Conservation (phyloP, 92 coral and sea anemone genomes). For the Heliopora coerulea region DNA sequence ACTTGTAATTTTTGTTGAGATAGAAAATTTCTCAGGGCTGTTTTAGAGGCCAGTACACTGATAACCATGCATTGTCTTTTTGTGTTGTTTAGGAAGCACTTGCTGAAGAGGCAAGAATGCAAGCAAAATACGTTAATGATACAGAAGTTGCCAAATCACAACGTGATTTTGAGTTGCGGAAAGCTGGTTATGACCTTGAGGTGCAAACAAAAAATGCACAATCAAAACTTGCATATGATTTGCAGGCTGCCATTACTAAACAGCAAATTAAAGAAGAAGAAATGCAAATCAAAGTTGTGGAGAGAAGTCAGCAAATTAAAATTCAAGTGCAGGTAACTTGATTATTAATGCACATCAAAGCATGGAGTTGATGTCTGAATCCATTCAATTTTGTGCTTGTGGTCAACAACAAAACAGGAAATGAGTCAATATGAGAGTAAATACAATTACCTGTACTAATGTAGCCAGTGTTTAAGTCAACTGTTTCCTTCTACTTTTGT, state of each 20-base stretch:
- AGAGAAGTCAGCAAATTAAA: slow-evolving; percentile 89
- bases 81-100: slow-evolving; percentile 73
- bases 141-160: slow-evolving; percentile 90
- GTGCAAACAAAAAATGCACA: slow-evolving; percentile 89
- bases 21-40: no score
- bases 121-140: slow-evolving; percentile 90
- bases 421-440: no score
- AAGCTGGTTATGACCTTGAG: slow-evolving; percentile 93
- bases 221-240: slow-evolving; percentile 83
- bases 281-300: slow-evolving; percentile 89
- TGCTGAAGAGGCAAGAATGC: slow-evolving; percentile 90
- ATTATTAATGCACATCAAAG: background rate
- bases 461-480: no score
- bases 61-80: no score
- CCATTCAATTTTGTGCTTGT: no score
- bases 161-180: slow-evolving; percentile 91
- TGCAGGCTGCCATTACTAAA: slow-evolving; percentile 90
- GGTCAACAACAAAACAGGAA: no score
- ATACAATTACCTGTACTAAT: no score
- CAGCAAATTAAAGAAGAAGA: slow-evolving; percentile 94
- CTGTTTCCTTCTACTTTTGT: no score
- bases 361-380: no score
- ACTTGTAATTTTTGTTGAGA: no score
- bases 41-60: no score
- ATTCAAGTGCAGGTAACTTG: slow-evolving; percentile 89